Evolutionary conservation across 2,888 invertebrate genomes (phyloP), one percentile per base, ranked within the genome.

Genomic region (Lypha dubia): DNA sequence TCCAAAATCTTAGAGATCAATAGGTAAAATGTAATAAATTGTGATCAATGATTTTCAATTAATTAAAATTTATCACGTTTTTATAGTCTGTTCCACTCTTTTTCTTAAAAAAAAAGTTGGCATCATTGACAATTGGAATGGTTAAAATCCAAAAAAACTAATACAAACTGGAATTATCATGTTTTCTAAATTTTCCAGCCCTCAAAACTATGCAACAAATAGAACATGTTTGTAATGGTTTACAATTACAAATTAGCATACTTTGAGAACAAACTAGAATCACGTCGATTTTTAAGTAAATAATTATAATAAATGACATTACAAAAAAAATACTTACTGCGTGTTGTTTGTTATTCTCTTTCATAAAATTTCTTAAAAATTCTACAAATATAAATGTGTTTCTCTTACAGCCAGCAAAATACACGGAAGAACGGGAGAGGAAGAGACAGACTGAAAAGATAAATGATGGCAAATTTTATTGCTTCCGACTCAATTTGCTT

Each of bases 241-340:
- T 49, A 8, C 28, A 28, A n/a, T n/a, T 28, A 28, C 17, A 65
- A 65, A 63, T 71, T 79, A 63, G 53, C 79, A 79, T 71, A 44
- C n/a, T 1, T 62, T 53, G 7, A 46, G 46, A n/a, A 20, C 51
- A 38, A 70, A 32, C 28, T 20, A 51, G 38, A 53, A 63, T 24
- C 53, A 53, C 53, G 53, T 53, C 24, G 24, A 53, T 28, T 68
- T 53, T 51, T 44, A 56, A 76, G 68, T 46, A 76, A 84, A 84
- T 84, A 84, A 80, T 84, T 84, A 80, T 80, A 80, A 77, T 73
- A 80, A 84, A 80, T 84, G 80, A 80, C 79, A 84, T 38, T 51
- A 70, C 63, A 70, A 79, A 65, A 1, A 87, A 88, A 84, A 87
- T 60, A 79, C 83, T 74, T 86, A 86, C 87, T 86, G 88, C 75